Evolutionary conservation across 2,113 vertebrate species (phyloP), one percentile per base, ranked within the genome.

Genomic region (Burhinus bistriatus): DNA sequence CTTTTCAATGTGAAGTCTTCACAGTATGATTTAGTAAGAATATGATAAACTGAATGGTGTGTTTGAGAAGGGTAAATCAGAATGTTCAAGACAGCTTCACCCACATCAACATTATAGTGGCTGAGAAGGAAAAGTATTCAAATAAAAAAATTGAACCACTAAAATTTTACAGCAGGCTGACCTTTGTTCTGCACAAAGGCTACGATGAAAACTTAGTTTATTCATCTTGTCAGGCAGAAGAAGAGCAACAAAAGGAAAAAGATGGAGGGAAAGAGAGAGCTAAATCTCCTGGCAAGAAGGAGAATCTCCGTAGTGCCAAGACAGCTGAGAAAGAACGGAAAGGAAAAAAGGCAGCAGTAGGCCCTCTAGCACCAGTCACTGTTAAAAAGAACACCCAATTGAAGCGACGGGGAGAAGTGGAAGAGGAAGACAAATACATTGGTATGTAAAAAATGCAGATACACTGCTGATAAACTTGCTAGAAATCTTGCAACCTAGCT

Each of bases 361-460:
- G 49, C 49, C 22, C 23, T 23, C 22, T 51, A 40, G 5, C 47
- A 21, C 26, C 90, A 58, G 18, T 20, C 1, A 5, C 45, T 6
- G 20, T 95, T 66, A 96, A 97, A 49, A 99, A 97, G 86, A 84
- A 97, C 38, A 99, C 99, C 10, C 96, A 98, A 9, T 32, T 99
- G 26, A 98, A 98, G 57, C 97, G 97, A 52, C 97, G 99, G 30
- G 99, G 98, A 79, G 98, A 99, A 78, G 97, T 98, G 1, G 97
- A 98, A 4, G 95, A 98, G 2, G 82, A 85, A 26, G 71, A 90
- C 30, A 82, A 68, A 13, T 99, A 96, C 77, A 98, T 98, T 27
- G 99, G 99, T 99, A 95, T 83, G 98, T 96, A 75, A 76, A 54
- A 64, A 34, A 9, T 73, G 23, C 12, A 69, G 4, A 21, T 86